A percentile compares a stretch with the other conserved stretches of the same genome.
phyloP scores from a whole-genome alignment of 2,113 vertebrate genomes.

The Rhombomys opimus region DNA sequence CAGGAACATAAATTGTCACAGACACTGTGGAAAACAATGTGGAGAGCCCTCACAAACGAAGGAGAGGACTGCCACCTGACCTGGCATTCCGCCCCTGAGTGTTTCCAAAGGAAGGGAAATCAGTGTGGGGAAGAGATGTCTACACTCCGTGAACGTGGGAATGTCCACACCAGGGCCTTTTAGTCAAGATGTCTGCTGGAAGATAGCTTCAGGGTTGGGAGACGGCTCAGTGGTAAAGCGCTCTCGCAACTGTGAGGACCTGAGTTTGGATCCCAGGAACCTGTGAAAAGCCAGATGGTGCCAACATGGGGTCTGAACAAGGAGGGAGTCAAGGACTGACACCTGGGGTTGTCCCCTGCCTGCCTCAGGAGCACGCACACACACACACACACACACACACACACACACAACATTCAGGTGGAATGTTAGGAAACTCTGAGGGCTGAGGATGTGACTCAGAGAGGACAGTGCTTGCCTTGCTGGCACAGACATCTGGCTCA shows the following conservation, averaged over 20 bases:
- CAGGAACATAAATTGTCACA: neutral
- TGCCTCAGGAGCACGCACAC: neutral
- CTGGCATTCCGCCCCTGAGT: too few relatives aligned
- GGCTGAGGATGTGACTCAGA: neutral
- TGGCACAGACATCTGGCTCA: neutral
- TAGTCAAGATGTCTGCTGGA: too few relatives aligned
- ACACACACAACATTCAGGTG: neutral
- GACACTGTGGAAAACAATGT: neutral
- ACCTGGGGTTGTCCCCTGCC: neutral
- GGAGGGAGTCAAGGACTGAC: neutral
- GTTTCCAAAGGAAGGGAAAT: neutral
- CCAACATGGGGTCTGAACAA: neutral
- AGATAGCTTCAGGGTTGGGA: neutral
- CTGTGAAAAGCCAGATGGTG: neutral
- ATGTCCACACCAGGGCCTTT: neutral
- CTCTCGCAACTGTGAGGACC: neutral
- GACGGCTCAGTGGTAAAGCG: neutral
- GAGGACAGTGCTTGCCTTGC: neutral
- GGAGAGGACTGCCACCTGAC: too few relatives aligned
- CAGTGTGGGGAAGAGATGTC: neutral
- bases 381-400: neutral
- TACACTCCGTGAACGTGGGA: neutral
- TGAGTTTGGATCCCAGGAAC: neutral
- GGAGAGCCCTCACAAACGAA: neutral
- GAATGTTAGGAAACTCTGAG: neutral